Base-by-base conservation (phyloP, 30 jellyfish, hydroid and myxozoan genomes). In the Hydractinia symbiolongicarpus region DNA sequence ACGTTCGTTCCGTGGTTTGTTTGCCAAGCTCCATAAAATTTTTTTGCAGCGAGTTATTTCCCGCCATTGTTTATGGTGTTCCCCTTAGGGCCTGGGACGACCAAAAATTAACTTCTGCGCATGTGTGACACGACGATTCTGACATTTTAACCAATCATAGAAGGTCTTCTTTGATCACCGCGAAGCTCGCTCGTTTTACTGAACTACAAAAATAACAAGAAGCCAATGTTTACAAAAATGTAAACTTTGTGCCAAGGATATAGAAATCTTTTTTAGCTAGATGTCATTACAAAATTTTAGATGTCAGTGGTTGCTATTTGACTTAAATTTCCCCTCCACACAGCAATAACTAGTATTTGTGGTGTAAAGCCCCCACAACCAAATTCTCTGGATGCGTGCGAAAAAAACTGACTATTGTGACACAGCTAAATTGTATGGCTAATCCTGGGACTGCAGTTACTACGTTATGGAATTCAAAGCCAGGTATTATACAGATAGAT, bases 131-230 rank as follows among this genome's bases (percentile, higher is more conserved):
- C 55, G 85, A 78, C 79, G 95, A 89, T 86, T 81, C 78, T 78
- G 95, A 62, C 8, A 54, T 5, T 7, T 54, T 49, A 66, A 54
- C 98, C 98, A 91, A 91, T 91, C 91, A 86, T 89, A 79, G 55
- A 77, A 83, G 64, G 57, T 86, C 78, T 76, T 78, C 84, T 89
- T 82, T 82, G 90, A 95, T 95, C 98, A 86, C 98, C 98, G 98
- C 98, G 98, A 91, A 91, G 91, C 96, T 91, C 95, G 96, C 86
- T 81, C 44, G 74, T 64, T 64, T 51, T 64, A 51, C 40, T 64
- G 74, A n/a, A 13, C 52, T 64, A 51, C 17, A n/a, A 51, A 51
- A 64, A 51, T 64, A 51, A 44, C 19, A 64, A 64, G 74, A 64
- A 7, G 7, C 40, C 19, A 11, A 7, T 64, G 40, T 44, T 51